Evolutionary conservation across 2,113 vertebrate genomes (phyloP).

Genomic region (Sinocyclocheilus anophthalmus): DNA sequence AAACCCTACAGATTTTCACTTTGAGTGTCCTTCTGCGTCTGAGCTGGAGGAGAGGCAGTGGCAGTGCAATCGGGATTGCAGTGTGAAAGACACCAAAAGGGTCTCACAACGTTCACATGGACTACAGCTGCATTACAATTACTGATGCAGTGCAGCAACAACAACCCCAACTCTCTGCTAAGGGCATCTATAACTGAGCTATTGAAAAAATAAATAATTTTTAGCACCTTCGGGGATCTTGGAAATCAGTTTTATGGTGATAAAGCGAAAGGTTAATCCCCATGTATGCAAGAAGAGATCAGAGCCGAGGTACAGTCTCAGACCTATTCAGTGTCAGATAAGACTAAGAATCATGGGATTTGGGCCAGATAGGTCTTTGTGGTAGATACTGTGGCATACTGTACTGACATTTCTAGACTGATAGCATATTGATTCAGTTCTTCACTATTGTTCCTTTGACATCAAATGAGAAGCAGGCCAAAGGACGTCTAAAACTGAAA

Average conservation of each 20-base stretch:
- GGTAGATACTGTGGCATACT: constrained; percentile 1
- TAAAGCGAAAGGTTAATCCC: constrained; percentile 36
- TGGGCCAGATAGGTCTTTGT: not conserved
- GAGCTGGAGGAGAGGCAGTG: not conserved
- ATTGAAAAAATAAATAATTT: constrained; percentile 26
- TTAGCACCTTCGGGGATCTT: not conserved
- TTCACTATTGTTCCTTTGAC: not conserved
- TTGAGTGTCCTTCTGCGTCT: constrained; percentile 28
- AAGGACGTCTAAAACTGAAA: not conserved
- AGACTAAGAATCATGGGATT: constrained; percentile 9
- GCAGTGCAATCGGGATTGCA: not conserved
- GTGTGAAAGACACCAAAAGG: constrained; percentile 1
- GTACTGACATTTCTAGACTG: constrained; percentile 34
- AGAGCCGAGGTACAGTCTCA: constrained; percentile 32
- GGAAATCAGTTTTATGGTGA: constrained; percentile 12
- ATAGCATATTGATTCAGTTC: constrained; percentile 8
- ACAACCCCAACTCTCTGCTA: constrained; percentile 1
- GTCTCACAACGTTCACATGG: not conserved
- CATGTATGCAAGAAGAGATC: constrained; percentile 31
- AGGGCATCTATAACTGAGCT: constrained; percentile 12
- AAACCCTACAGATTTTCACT: not conserved
- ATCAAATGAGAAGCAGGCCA: constrained; percentile 3
- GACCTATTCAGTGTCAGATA: constrained; percentile 22
- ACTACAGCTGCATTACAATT: constrained; percentile 26
- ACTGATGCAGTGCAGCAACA: constrained; percentile 15